phyloP scores from a whole-genome alignment of 2,797 vertebrate genomes.

The Helicolenus hilgendorfi region DNA sequence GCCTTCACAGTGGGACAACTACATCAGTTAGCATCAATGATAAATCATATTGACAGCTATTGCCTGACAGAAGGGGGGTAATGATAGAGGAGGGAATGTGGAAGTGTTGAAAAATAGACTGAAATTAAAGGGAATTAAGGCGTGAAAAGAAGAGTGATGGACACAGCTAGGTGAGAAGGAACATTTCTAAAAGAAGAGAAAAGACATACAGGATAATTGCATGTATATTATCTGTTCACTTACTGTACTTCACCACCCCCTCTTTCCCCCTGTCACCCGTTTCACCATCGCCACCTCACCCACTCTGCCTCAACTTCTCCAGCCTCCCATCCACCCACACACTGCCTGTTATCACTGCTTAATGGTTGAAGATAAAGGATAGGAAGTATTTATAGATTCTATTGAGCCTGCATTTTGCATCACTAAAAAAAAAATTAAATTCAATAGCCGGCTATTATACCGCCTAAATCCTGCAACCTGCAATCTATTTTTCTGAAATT shows the following conservation, averaged over 20 bases:
- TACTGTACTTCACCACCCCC: conserved; percentile 9
- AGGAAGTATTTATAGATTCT: conserved; percentile 69
- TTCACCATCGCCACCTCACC: conserved; percentile 29
- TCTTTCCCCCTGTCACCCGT: conserved; percentile 15
- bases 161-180: conserved; percentile 10
- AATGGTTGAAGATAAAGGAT: conserved; percentile 42
- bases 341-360: conserved; percentile 52
- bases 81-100: conserved; percentile 59
- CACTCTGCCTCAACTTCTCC: conserved; percentile 46
- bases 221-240: conserved; percentile 53
- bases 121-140: conserved; percentile 52
- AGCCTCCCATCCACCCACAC: conserved; percentile 66
- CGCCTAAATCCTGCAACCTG: conserved; percentile 40
- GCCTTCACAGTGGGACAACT: conserved; percentile 71
- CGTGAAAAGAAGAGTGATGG: conserved; percentile 30
- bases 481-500: conserved; percentile 57
- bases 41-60: conserved; percentile 79
- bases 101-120: conserved; percentile 62
- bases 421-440: conserved; percentile 34
- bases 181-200: conserved; percentile 23
- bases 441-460: conserved; percentile 56
- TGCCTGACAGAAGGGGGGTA: conserved; percentile 46
- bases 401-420: conserved; percentile 57
- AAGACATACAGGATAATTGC: conserved; percentile 53
- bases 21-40: conserved; percentile 68